Evolutionary conservation across 2,888 invertebrate genomes (phyloP).

Genomic region (Ferrisia virgata): DNA sequence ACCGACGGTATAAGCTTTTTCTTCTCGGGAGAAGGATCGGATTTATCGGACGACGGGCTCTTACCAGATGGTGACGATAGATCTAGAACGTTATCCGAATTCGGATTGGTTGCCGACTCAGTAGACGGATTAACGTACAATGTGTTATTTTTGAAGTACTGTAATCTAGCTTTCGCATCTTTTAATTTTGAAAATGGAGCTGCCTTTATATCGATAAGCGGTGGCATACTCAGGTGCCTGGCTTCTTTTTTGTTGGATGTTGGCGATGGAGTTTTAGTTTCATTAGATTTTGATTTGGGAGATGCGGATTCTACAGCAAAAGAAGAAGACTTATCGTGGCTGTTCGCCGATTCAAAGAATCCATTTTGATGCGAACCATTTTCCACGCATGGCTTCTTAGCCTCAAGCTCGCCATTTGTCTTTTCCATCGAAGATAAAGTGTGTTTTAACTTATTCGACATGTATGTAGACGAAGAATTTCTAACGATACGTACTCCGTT

Average conservation of each 20-base stretch:
- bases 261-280: background rate
- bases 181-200: slow-evolving; percentile 48
- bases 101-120: background rate
- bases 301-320: background rate
- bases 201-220: slow-evolving; percentile 49
- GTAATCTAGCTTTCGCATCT: slow-evolving; percentile 24
- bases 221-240: slow-evolving; percentile 48
- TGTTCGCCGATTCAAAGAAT: background rate
- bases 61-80: background rate
- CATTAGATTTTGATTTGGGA: background rate
- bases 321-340: background rate
- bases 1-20: slow-evolving; percentile 26
- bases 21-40: slow-evolving; percentile 16
- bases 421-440: background rate
- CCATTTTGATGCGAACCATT: background rate
- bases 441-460: background rate
- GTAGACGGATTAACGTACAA: slow-evolving; percentile 30
- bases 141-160: slow-evolving; percentile 30
- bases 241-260: background rate
- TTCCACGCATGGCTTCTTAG: background rate
- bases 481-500: background rate
- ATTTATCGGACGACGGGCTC: background rate
- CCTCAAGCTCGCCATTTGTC: background rate
- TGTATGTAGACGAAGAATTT: background rate
- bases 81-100: background rate